Evolutionary conservation across 2,797 vertebrate species (phyloP).

Genomic region (Rhinella marina): DNA sequence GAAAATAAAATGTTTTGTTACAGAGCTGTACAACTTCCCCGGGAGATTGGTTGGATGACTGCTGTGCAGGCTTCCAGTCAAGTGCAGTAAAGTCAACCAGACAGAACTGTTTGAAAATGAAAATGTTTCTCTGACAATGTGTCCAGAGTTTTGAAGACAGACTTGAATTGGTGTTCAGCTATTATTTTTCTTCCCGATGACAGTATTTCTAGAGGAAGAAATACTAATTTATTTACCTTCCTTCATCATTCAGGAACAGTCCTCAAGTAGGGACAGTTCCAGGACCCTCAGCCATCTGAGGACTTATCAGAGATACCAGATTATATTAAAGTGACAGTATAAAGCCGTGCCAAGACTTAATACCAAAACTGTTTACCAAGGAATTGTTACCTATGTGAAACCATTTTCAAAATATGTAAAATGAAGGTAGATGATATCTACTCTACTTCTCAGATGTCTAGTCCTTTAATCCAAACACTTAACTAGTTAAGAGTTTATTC

Average conservation of each 20-base stretch:
- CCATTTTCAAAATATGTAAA: not conserved
- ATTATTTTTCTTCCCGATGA: constrained; percentile 1
- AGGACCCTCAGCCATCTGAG: not conserved
- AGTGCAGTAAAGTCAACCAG: constrained; percentile 20
- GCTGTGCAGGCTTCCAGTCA: constrained; percentile 39
- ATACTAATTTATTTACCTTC: constrained; percentile 1
- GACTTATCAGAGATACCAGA: constrained; percentile 27
- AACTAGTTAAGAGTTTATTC: too few species aligned
- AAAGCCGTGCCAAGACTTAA: constrained; percentile 41
- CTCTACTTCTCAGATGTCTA: not conserved
- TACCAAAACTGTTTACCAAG: constrained; percentile 15
- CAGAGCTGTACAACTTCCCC: not conserved
- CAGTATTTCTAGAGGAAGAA: constrained; percentile 42
- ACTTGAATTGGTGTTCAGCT: not conserved
- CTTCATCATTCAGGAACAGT: not conserved
- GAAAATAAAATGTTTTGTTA: constrained; percentile 39
- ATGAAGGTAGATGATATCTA: not conserved
- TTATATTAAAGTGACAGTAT: constrained; percentile 25
- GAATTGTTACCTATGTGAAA: constrained; percentile 6
- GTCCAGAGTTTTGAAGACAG: constrained; percentile 11
- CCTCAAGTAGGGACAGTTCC: not conserved
- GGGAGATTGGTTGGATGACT: constrained; percentile 31
- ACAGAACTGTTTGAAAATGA: too few species aligned
- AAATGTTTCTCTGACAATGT: too few species aligned
- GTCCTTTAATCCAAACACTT: not conserved